A percentile compares a stretch with the other conserved stretches of the same genome.
Conservation (phyloP, 2,888 invertebrate species). For the Apotomis betuletana region DNA sequence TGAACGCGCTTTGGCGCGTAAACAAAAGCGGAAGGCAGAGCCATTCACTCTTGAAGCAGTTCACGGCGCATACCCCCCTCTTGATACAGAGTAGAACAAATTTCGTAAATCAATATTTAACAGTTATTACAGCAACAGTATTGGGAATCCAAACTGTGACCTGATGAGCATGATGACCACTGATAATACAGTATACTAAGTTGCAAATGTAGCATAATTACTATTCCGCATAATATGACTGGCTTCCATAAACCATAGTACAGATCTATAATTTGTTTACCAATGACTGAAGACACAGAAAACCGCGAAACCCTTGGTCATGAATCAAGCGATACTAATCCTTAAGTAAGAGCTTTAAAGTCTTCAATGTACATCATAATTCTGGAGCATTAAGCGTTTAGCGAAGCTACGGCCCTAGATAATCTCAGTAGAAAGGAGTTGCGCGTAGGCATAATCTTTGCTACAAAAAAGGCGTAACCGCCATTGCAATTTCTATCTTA, state of each 20-base stretch:
- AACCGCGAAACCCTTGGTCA: background rate
- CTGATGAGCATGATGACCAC: too few species aligned
- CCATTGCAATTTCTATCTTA: background rate
- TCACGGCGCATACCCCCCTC: too few species aligned
- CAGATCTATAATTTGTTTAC: constrained; percentile 25
- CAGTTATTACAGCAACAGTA: too few species aligned
- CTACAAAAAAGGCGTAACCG: background rate
- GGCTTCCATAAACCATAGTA: constrained; percentile 18
- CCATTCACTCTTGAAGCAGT: too few species aligned
- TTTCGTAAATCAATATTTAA: too few species aligned
- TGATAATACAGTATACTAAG: background rate
- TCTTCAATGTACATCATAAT: background rate
- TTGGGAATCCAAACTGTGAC: too few species aligned
- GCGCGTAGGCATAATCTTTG: background rate
- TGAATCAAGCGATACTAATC: background rate
- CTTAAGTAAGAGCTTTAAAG: background rate
- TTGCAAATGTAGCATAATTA: constrained; percentile 25
- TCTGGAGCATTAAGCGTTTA: constrained; percentile 12
- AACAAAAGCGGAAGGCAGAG: too few species aligned
- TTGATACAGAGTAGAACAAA: too few species aligned
- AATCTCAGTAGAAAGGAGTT: constrained; percentile 25
- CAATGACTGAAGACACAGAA: constrained; percentile 1
- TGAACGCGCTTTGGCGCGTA: too few species aligned
- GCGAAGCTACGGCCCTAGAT: constrained; percentile 22
- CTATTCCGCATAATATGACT: background rate